Evolutionary conservation across 2,888 invertebrate genomes (phyloP), one percentile per base, ranked within the genome.

Genomic region (Clepsis dumicolana): DNA sequence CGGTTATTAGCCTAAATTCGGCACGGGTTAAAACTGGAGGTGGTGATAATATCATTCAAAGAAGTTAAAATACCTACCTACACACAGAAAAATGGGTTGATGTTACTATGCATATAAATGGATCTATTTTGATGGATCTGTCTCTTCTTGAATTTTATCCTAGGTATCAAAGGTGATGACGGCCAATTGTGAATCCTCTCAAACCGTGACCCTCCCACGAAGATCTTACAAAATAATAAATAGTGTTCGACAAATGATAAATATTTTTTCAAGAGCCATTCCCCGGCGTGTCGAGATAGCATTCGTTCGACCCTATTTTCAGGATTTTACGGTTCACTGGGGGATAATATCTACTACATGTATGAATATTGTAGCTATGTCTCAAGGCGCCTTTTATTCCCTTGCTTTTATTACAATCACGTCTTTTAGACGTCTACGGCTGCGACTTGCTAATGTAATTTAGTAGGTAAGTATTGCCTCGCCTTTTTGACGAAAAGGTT

Each of bases 361-460:
- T 50, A 50, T 59, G 35, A 24, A 64, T 57, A 66, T n/a, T 32
- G n/a, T 41, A 44, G 32, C 16, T 32, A 32, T 57, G 54, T 54
- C 44, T 16, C 24, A 44, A 29, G 59, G 12, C 24, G 44, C 24
- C 60, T 29, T 60, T 21, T 38, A 50, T 56, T 25, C 62, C 32
- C 21, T 32, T 25, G 48, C 56, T 67, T 66, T 67, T 63, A 63
- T 63, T 67, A 67, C 62, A 63, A 68, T 68, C 67, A 59, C 67
- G 57, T 63, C 63, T 63, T 59, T 57, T 50, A 24, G 52, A 68
- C 50, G 25, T 57, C 59, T 64, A 68, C 57, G 41, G 27, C 21
- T 24, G 50, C 52, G 63, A 24, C 50, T 41, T 25, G 24, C 21
- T 56, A 67, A 67, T 67, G 50, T 56, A 62, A 62, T 67, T 63